Percentiles rank a stretch among this genome's conserved stretches.
These are phyloP conservation scores for Helogale parvula DNA, from an alignment of 2,113 vertebrate species.

Conservation along the genomic window DNA sequence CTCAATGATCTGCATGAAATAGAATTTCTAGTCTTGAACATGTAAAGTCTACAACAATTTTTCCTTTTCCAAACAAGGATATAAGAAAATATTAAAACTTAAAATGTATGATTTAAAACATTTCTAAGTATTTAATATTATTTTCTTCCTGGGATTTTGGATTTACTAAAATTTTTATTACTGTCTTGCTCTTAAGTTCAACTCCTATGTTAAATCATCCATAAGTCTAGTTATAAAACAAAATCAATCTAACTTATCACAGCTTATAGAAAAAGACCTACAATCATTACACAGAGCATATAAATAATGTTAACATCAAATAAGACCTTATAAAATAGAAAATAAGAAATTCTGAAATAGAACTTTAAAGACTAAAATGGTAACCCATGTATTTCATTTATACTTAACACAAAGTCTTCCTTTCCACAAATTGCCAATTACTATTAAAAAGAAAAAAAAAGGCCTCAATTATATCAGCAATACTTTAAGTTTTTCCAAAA, in stretches of 20 bases:
- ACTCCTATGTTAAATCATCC: background rate
- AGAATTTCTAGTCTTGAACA: conserved; percentile 27
- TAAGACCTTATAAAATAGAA: conserved; percentile 41
- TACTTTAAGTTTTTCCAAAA: conserved; percentile 57
- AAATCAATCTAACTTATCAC: conserved; percentile 29
- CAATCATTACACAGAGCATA: background rate
- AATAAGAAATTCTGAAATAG: conserved; percentile 36
- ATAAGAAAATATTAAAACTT: conserved; percentile 28
- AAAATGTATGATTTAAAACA: conserved; percentile 31
- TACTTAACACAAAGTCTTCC: conserved; percentile 74
- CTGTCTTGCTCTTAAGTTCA: background rate
- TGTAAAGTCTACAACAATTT: background rate
- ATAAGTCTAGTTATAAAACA: conserved; percentile 5
- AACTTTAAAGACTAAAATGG: conserved; percentile 49
- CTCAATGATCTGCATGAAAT: conserved; percentile 41
- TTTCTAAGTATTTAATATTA: background rate
- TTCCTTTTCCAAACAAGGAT: conserved; percentile 47
- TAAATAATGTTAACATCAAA: conserved; percentile 34
- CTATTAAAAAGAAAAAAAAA: conserved; percentile 62
- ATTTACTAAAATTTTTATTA: conserved; percentile 48
- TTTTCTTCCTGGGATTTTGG: conserved; percentile 34
- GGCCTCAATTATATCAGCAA: conserved; percentile 58
- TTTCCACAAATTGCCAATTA: conserved; percentile 74
- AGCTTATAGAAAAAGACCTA: conserved; percentile 14
- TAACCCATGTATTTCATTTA: conserved; percentile 55